These are phyloP conservation scores for Drosophila atripex DNA, from an alignment of 2,888 invertebrate genomes.

Conservation along the genomic window DNA sequence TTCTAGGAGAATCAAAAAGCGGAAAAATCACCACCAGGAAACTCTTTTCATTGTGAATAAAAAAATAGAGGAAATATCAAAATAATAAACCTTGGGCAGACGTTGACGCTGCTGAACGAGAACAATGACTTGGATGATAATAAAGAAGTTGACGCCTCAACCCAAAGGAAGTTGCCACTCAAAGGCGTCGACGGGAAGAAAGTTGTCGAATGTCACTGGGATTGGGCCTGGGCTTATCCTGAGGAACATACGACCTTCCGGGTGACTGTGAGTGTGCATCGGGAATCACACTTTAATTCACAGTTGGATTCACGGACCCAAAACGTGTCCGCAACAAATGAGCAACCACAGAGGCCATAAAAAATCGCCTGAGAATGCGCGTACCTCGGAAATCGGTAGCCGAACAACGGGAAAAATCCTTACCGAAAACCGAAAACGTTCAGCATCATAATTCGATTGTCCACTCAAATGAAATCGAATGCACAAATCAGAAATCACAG, in stretches of 20 bases:
- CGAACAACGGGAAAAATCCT: conserved; percentile 18
- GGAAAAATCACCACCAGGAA: conserved; percentile 25
- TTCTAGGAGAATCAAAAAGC: conserved; percentile 21
- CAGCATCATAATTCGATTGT: conserved; percentile 73
- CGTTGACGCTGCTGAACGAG: conserved; percentile 30
- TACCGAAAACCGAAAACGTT: conserved; percentile 52
- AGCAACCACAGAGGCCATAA: conserved; percentile 62
- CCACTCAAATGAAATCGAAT: conserved; percentile 77
- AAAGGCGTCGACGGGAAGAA: conserved; percentile 50
- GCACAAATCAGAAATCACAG: conserved; percentile 64
- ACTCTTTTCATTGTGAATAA: conserved; percentile 42
- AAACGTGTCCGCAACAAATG: conserved; percentile 78
- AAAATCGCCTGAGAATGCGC: conserved; percentile 46
- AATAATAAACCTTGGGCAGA: conserved; percentile 64
- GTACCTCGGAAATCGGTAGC: conserved; percentile 16
- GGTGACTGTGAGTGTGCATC: conserved; percentile 56
- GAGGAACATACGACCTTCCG: conserved; percentile 4
- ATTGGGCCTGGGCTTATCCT: conserved; percentile 45
- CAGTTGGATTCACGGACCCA: conserved; percentile 62
- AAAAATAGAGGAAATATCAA: conserved; percentile 63
- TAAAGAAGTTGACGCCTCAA: conserved; percentile 38
- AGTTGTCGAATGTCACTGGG: conserved; percentile 42
- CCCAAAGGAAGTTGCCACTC: conserved; percentile 65
- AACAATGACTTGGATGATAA: conserved; percentile 48
- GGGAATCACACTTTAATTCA: conserved; percentile 69